These are phyloP conservation scores for Proterorhinus semilunaris DNA, from an alignment of 2,113 vertebrate genomes.

Conservation along the genomic window DNA sequence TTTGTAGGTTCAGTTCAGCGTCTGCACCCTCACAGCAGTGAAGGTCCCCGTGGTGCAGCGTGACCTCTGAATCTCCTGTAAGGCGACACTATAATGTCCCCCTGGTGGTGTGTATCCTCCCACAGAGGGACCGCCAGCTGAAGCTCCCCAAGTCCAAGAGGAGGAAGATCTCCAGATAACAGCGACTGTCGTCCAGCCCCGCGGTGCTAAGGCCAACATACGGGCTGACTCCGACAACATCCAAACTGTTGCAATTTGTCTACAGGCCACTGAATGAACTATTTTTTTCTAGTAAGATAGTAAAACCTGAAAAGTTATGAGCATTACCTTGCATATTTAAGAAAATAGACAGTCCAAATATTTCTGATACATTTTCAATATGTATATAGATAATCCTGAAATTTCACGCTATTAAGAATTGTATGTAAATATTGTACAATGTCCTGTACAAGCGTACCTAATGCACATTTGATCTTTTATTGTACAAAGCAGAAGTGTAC, in stretches of 20 bases:
- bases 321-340: conserved; percentile 83
- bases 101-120: conserved; percentile 26
- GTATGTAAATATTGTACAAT: conserved; percentile 99
- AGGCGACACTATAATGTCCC: background rate
- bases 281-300: conserved; percentile 90
- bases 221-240: conserved; percentile 56
- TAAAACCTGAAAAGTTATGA: conserved; percentile 84
- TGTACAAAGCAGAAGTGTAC: conserved; percentile 96
- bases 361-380: conserved; percentile 99
- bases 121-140: conserved; percentile 91
- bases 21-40: no score
- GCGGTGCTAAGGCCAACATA: conserved; percentile 49
- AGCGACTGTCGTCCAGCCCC: conserved; percentile 84
- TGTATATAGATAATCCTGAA: conserved; percentile 98
- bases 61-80: no score
- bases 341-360: conserved; percentile 97
- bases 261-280: conserved; percentile 86
- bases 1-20: no score
- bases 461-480: conserved; percentile 99
- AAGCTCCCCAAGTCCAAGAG: conserved; percentile 97
- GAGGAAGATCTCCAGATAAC: conserved; percentile 99
- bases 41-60: no score
- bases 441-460: conserved; percentile 99
- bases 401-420: conserved; percentile 90
- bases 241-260: conserved; percentile 81